phyloP scores from a whole-genome alignment of 2,113 vertebrate species.

The Isichthys henryi region DNA sequence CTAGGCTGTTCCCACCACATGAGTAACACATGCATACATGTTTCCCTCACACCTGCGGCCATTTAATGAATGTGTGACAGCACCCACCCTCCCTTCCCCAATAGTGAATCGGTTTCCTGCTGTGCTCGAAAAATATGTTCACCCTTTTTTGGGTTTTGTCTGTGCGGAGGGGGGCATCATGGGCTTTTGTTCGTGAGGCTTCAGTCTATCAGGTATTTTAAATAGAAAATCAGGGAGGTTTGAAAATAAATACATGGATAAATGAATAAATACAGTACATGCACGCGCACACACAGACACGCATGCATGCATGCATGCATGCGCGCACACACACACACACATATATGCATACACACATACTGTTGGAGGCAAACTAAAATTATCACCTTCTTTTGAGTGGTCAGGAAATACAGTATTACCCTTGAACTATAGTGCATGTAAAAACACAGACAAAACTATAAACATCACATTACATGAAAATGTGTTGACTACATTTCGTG shows the following conservation, averaged over 20 bases:
- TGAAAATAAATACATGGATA: background rate
- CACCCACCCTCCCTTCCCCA: background rate
- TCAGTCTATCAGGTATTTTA: background rate
- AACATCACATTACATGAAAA: background rate
- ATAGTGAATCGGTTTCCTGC: background rate
- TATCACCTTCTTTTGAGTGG: background rate
- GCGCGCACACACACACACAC: too few relatives aligned
- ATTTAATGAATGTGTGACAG: background rate
- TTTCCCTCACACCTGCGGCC: background rate
- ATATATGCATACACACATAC: background rate
- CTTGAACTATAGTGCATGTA: background rate
- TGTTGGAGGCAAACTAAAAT: background rate
- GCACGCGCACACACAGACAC: background rate
- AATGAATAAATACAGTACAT: background rate
- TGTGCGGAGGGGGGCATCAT: background rate
- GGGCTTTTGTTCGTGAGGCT: background rate
- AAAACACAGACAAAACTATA: background rate
- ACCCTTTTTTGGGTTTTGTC: background rate
- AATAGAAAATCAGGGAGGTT: background rate
- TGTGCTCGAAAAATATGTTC: background rate
- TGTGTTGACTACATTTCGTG: background rate
- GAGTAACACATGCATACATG: slow-evolving; percentile 12
- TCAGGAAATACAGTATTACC: background rate
- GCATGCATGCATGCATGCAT: too few relatives aligned
- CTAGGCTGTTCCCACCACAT: background rate